Conservation (phyloP, 2,888 invertebrate genomes). For the Lithophane ornitopus region DNA sequence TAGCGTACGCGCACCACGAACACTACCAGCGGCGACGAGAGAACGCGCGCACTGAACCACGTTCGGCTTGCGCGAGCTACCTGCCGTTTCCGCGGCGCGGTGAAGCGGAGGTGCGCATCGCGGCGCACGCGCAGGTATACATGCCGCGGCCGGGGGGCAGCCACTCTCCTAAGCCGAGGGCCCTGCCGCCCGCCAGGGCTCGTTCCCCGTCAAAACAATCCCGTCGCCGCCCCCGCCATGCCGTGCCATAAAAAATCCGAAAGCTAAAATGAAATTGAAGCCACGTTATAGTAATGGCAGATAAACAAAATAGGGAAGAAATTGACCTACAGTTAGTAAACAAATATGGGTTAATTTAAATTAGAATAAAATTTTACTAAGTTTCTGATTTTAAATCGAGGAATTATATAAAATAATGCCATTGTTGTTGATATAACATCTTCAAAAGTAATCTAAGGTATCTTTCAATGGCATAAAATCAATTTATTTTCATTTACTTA, state of each 20-base stretch:
- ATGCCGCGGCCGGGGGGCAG: conserved; percentile 72
- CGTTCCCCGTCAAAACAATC: conserved; percentile 77
- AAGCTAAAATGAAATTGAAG: conserved; percentile 46
- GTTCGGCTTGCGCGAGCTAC: conserved; percentile 83
- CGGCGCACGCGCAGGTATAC: conserved; percentile 86
- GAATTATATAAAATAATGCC: not conserved
- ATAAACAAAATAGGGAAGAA: conserved; percentile 7
- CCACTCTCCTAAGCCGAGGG: conserved; percentile 73
- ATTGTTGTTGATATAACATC: not conserved
- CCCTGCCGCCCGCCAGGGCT: conserved; percentile 64
- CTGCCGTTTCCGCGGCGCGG: conserved; percentile 86
- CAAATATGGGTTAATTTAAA: conserved; percentile 5
- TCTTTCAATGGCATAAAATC: conserved; percentile 2
- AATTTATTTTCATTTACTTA: conserved; percentile 11
- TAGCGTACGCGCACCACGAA: conserved; percentile 86
- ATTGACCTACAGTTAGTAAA: not conserved
- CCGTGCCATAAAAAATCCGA: conserved; percentile 46
- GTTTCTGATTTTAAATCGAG: not conserved
- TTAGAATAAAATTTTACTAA: not conserved
- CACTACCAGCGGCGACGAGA: conserved; percentile 90
- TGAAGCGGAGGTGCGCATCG: conserved; percentile 89
- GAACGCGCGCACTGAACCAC: conserved; percentile 89
- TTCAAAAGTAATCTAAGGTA: not conserved
- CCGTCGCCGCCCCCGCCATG: conserved; percentile 55
- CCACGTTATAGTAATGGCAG: conserved; percentile 17